A percentile compares a stretch with the other conserved stretches of the same genome.
Conservation (phyloP, 2,888 invertebrate species). For the Nysson spinosus region DNA sequence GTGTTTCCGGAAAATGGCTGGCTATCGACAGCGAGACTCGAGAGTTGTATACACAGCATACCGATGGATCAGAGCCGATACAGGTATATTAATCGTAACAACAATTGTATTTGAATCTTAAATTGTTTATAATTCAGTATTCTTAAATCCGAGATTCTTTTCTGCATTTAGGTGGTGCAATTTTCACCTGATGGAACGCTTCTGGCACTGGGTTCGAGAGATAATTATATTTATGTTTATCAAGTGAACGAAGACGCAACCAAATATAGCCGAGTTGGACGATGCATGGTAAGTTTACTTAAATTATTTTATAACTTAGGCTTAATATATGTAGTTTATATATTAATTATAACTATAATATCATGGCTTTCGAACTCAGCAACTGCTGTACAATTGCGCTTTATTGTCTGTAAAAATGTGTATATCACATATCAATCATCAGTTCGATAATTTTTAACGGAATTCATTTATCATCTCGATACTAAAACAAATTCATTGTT, state of each 20-base stretch:
- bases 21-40: constrained; percentile 89
- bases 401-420: too few relatives aligned
- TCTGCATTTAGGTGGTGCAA: constrained; percentile 81
- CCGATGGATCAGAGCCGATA: constrained; percentile 82
- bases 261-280: constrained; percentile 88
- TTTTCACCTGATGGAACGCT: constrained; percentile 89
- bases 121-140: background rate
- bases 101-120: background rate
- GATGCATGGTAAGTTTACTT: constrained; percentile 86
- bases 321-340: background rate
- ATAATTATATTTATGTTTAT: constrained; percentile 94
- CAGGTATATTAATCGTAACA: constrained; percentile 71
- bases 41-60: constrained; percentile 84
- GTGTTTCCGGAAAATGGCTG: constrained; percentile 88
- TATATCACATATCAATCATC: too few relatives aligned
- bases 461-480: too few relatives aligned
- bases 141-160: background rate
- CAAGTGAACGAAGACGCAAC: constrained; percentile 87
- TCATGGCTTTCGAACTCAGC: too few relatives aligned
- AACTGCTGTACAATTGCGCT: too few relatives aligned
- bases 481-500: too few relatives aligned
- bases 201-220: constrained; percentile 91
- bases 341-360: background rate
- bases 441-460: too few relatives aligned
- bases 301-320: too few relatives aligned